Conservation (phyloP, 2,797 vertebrate species). For the Borostomias antarcticus region DNA sequence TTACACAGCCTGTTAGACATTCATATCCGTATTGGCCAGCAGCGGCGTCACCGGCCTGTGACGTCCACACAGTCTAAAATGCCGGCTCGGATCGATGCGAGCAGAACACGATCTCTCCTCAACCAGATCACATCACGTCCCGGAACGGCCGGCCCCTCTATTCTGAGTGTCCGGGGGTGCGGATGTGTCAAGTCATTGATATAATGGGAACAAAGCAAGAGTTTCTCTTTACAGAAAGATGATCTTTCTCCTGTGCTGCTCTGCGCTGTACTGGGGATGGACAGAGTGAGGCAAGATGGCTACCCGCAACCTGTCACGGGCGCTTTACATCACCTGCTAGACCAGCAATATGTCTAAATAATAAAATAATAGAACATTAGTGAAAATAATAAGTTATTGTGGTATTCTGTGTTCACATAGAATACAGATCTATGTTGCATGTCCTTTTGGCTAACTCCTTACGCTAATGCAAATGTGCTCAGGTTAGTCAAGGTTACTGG, state of each 20-base stretch:
- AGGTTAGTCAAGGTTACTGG: background rate
- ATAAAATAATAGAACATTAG: background rate
- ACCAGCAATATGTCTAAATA: background rate
- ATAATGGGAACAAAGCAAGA: slow-evolving; percentile 12
- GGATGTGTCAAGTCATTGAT: slow-evolving; percentile 60
- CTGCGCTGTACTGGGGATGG: background rate
- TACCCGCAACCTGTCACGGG: background rate
- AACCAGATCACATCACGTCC: slow-evolving; percentile 47
- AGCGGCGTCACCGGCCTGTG: background rate
- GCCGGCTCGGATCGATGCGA: slow-evolving; percentile 39
- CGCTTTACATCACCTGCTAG: background rate
- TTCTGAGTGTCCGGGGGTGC: slow-evolving; percentile 53
- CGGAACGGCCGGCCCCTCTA: slow-evolving; percentile 31
- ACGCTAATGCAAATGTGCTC: background rate
- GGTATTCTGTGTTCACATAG: background rate
- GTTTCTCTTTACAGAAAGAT: background rate
- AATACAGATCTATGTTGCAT: background rate
- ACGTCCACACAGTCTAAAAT: slow-evolving; percentile 5
- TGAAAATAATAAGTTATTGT: background rate
- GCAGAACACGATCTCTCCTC: slow-evolving; percentile 51
- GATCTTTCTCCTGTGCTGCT: background rate
- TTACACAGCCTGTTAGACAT: too few relatives aligned
- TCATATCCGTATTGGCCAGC: background rate
- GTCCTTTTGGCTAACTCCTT: background rate
- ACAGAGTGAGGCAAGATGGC: background rate